Evolutionary conservation across 2,113 vertebrate species (phyloP).

Genomic region (Colistium nudipinnis): DNA sequence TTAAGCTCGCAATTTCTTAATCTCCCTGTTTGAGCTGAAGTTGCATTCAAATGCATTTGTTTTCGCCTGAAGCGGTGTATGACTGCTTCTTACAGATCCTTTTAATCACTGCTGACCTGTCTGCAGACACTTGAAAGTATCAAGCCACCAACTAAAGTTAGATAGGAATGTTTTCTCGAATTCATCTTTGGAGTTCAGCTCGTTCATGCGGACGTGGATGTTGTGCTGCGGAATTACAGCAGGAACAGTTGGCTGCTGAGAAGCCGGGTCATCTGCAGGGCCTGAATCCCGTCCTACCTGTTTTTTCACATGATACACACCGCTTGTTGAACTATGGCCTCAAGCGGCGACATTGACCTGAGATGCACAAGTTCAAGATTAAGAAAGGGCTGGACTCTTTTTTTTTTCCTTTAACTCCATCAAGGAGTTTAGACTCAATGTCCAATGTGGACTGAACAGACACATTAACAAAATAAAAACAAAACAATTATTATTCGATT

Average conservation of each 20-base stretch:
- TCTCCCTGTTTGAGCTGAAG: slow-evolving; percentile 19
- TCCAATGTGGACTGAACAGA: background rate
- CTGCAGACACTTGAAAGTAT: slow-evolving; percentile 14
- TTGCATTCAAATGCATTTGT: slow-evolving; percentile 24
- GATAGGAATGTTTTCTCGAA: background rate
- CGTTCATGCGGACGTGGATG: background rate
- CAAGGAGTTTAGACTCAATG: background rate
- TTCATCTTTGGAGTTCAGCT: slow-evolving; percentile 12
- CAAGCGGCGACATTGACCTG: slow-evolving; percentile 48
- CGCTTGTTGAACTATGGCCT: slow-evolving; percentile 51
- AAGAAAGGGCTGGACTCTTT: slow-evolving; percentile 19
- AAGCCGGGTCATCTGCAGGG: slow-evolving; percentile 41
- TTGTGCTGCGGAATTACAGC: slow-evolving; percentile 2
- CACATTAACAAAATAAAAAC: background rate
- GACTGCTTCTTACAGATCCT: background rate
- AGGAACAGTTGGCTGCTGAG: slow-evolving; percentile 21
- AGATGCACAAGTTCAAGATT: slow-evolving; percentile 22
- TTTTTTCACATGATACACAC: slow-evolving; percentile 51
- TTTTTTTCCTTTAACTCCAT: background rate
- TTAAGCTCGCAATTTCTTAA: slow-evolving; percentile 33
- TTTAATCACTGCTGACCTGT: slow-evolving; percentile 33
- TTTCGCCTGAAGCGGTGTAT: slow-evolving; percentile 40
- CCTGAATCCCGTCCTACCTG: slow-evolving; percentile 68
- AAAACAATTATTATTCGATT: background rate
- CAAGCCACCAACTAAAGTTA: slow-evolving; percentile 4